A percentile compares a stretch with the other conserved stretches of the same genome.
Evolutionary conservation across 2,888 invertebrate species (phyloP).

Genomic region (Tiliacea aurago): DNA sequence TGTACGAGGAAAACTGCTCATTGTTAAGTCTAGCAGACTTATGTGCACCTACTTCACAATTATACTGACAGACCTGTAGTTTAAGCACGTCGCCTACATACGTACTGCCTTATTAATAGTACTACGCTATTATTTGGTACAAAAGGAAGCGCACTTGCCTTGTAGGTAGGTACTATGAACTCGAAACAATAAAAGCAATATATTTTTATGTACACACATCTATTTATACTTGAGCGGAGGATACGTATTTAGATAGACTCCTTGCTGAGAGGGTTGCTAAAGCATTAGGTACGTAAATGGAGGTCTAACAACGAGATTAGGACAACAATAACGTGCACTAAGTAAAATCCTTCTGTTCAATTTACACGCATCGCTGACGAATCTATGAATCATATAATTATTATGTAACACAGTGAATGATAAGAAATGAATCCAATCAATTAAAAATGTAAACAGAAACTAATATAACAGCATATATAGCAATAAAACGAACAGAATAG

Average conservation of each 20-base stretch:
- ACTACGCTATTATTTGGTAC: conserved; percentile 58
- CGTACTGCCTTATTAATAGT: conserved; percentile 60
- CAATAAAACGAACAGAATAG: conserved; percentile 30
- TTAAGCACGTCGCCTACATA: conserved; percentile 59
- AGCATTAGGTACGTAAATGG: conserved; percentile 21
- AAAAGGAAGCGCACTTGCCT: conserved; percentile 57
- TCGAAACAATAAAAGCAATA: conserved; percentile 48
- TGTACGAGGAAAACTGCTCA: conserved; percentile 78
- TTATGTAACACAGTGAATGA: neutral
- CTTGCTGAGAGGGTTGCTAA: conserved; percentile 27
- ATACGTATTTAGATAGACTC: conserved; percentile 25
- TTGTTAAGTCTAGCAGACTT: conserved; percentile 71
- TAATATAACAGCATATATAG: conserved; percentile 7
- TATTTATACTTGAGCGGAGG: too few relatives aligned
- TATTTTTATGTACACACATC: conserved; percentile 29
- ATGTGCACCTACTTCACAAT: conserved; percentile 55
- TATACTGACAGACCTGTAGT: conserved; percentile 56
- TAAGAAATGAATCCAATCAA: conserved; percentile 6
- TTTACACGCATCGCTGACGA: neutral
- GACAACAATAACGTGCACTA: conserved; percentile 33
- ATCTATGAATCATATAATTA: neutral
- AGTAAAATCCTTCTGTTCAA: conserved; percentile 16
- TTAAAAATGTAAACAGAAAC: conserved; percentile 18
- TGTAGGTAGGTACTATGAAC: conserved; percentile 37
- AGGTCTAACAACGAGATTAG: conserved; percentile 2